Evolutionary conservation across 2,888 invertebrate species (phyloP).

Genomic region (Xanthorhoe designata): DNA sequence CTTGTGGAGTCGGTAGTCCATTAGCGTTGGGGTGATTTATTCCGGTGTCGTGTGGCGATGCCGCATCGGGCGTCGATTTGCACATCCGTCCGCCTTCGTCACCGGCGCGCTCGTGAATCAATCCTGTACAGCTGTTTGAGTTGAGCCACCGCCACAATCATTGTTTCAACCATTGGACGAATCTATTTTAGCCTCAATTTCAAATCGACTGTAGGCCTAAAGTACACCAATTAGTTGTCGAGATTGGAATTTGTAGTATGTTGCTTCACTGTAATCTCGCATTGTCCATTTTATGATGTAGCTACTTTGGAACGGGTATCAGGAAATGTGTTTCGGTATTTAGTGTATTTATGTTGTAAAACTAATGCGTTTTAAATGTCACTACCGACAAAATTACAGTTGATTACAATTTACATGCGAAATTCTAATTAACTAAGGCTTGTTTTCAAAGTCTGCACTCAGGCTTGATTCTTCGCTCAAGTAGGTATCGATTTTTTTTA

Average conservation of each 20-base stretch:
- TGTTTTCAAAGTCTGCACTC: background rate
- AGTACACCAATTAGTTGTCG: conserved; percentile 47
- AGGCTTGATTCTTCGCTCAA: too few species aligned
- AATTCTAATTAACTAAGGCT: background rate
- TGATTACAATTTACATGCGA: background rate
- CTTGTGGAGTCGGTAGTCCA: conserved; percentile 39
- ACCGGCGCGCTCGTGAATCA: conserved; percentile 62
- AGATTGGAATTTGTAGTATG: conserved; percentile 36
- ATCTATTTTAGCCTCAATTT: conserved; percentile 64
- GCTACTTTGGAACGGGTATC: conserved; percentile 16
- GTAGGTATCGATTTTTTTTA: background rate
- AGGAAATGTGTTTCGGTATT: conserved; percentile 24
- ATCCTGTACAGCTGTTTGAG: conserved; percentile 76
- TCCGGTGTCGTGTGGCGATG: conserved; percentile 38
- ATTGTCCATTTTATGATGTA: conserved; percentile 19
- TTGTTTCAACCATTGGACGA: conserved; percentile 68
- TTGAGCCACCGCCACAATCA: conserved; percentile 53
- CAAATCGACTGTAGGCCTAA: conserved; percentile 69
- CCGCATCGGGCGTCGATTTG: conserved; percentile 18
- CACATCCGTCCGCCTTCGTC: conserved; percentile 35
- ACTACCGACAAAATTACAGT: background rate
- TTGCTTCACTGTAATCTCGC: conserved; percentile 24
- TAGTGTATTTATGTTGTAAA: conserved; percentile 12
- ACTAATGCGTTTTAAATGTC: conserved; percentile 10
- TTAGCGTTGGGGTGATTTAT: conserved; percentile 43